phyloP scores from a whole-genome alignment of 2,113 vertebrate species.

The Corythornis vintsioides region DNA sequence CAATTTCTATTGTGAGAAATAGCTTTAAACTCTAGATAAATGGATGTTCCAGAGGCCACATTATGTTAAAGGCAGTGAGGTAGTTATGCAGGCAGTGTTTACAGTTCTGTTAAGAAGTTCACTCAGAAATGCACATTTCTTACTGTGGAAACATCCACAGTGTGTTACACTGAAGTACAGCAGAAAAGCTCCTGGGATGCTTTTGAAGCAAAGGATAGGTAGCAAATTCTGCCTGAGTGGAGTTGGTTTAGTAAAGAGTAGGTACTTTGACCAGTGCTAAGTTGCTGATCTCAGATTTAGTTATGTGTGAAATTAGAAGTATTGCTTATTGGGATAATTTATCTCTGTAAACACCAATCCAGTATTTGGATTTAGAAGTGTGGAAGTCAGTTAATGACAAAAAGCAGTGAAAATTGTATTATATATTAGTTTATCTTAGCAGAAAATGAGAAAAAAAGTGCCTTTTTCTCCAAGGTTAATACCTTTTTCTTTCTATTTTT shows the following conservation, averaged over 20 bases:
- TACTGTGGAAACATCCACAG: neutral
- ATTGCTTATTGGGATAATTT: neutral
- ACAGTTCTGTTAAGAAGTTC: neutral
- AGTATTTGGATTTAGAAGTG: neutral
- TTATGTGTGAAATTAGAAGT: neutral
- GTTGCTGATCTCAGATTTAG: neutral
- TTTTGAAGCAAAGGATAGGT: neutral
- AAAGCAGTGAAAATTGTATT: neutral
- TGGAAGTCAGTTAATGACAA: neutral
- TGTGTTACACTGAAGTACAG: neutral
- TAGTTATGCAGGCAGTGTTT: neutral
- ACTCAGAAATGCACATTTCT: neutral
- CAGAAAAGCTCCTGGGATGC: neutral
- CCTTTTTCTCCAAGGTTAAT: neutral
- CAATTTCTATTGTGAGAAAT: neutral
- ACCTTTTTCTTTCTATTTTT: neutral
- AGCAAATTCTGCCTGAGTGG: neutral
- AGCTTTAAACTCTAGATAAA: neutral
- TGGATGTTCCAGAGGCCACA: neutral
- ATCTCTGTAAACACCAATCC: neutral
- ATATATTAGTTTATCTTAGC: neutral
- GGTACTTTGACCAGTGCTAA: neutral
- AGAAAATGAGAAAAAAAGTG: neutral
- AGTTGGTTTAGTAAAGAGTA: neutral
- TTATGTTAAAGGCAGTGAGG: neutral